phyloP scores from a whole-genome alignment of 2,888 invertebrate genomes.

The Drosophila pseudotakahashii region DNA sequence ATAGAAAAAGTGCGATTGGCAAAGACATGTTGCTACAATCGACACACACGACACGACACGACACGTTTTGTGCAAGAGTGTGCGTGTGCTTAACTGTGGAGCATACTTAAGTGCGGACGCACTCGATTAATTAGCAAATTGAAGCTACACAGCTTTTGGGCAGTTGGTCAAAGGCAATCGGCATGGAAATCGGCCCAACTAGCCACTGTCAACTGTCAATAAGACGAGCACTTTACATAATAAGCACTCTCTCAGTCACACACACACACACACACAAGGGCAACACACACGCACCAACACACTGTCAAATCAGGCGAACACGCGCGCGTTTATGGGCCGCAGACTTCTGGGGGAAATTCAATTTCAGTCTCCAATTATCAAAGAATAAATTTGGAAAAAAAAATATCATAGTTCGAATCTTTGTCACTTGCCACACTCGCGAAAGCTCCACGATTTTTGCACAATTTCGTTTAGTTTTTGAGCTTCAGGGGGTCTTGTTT shows the following conservation, averaged over 20 bases:
- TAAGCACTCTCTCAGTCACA: constrained; percentile 54
- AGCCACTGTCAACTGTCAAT: constrained; percentile 49
- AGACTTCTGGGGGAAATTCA: constrained; percentile 17
- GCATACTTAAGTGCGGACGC: constrained; percentile 62
- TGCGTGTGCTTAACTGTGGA: constrained; percentile 49
- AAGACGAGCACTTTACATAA: constrained; percentile 66
- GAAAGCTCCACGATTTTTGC: neutral
- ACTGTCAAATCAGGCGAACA: constrained; percentile 34
- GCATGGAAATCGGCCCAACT: constrained; percentile 44
- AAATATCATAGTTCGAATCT: neutral
- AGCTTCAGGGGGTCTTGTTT: constrained; percentile 8
- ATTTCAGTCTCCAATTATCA: constrained; percentile 18
- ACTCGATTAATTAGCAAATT: constrained; percentile 61
- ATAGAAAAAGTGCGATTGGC: constrained; percentile 30
- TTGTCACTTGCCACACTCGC: constrained; percentile 12
- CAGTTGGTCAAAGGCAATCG: constrained; percentile 27
- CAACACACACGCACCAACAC: constrained; percentile 23
- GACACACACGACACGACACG: neutral
- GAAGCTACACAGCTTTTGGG: constrained; percentile 5
- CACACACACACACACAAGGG: constrained; percentile 39
- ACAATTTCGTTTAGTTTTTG: neutral
- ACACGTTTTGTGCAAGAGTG: constrained; percentile 1
- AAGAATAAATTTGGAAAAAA: constrained; percentile 16
- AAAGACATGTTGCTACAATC: constrained; percentile 70
- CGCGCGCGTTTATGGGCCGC: constrained; percentile 41